Evolutionary conservation across 2,113 vertebrate genomes (phyloP), one percentile per base, ranked within the genome.

Genomic region (Merops nubicus): DNA sequence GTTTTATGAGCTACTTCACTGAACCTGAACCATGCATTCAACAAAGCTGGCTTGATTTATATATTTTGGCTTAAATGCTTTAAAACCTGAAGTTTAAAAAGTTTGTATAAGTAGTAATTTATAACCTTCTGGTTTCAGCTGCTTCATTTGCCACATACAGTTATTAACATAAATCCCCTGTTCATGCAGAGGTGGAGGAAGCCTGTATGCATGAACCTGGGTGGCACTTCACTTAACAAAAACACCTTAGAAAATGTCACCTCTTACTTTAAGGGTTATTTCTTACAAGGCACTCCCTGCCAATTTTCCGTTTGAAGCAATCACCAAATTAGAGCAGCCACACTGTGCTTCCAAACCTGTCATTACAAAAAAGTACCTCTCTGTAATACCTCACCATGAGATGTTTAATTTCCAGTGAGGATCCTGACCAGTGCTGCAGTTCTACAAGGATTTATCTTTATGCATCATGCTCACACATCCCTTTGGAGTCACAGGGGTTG

Each of bases 11-110:
- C 34, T 88, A 18, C 29, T n/a, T 82, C 47, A 48, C 45, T 67
- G 65, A 73, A 91, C 31, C 31, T 88, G 57, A 89, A 63, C 59
- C n/a, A 18, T 42, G 53, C 65, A 34, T 85, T 90, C 72, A 77
- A 45, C 26, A 74, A 70, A 64, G 84, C 50, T 89, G 72, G 33
- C 29, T 50, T 78, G 20, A 43, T 69, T 82, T 54, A 43, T 9
- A 7, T 38, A 57, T 63, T 84, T 92, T 91, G 83, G 60, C 73
- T 85, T 67, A 67, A 63, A 47, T 17, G 9, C 56, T 63, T 92
- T 89, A 38, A 89, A 96, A 81, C 2, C 15, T 70, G 50, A 47
- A 57, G 34, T 70, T 77, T 54, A 33, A 48, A 59, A 53, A 16
- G 31, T 77, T 80, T 88, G 15, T 43, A n/a, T 67, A 88, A 84